Conservation (phyloP, 2,888 invertebrate species). For the Alloplasta piceator region DNA sequence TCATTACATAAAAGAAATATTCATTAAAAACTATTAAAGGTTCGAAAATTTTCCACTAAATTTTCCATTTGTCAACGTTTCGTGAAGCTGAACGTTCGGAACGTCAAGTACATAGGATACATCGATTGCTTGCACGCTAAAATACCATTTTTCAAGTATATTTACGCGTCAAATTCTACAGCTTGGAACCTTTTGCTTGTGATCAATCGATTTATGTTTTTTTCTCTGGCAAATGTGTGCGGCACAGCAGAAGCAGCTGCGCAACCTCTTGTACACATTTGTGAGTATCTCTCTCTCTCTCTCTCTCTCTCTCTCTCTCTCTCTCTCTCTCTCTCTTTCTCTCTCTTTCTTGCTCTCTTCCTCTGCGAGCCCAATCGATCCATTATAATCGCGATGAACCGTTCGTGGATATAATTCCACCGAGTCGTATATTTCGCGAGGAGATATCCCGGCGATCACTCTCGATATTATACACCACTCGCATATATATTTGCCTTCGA, state of each 20-base stretch:
- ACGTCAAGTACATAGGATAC: too few relatives aligned
- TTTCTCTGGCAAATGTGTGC: background rate
- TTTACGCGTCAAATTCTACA: too few relatives aligned
- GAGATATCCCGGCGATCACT: constrained; percentile 63
- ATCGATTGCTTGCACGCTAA: too few relatives aligned
- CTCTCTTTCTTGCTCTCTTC: background rate
- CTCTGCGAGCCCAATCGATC: constrained; percentile 60
- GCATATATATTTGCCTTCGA: constrained; percentile 26
- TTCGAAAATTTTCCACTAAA: too few relatives aligned
- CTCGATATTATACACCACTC: constrained; percentile 42
- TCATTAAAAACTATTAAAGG: too few relatives aligned
- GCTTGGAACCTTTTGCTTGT: too few relatives aligned
- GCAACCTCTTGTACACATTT: constrained; percentile 3
- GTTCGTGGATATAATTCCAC: constrained; percentile 65
- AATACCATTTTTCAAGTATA: too few relatives aligned
- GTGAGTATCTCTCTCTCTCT: background rate
- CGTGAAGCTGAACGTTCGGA: too few relatives aligned
- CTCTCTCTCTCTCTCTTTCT: constrained; percentile 3
- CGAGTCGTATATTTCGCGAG: constrained; percentile 64
- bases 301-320: too few relatives aligned
- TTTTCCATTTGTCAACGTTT: too few relatives aligned
- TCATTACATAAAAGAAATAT: too few relatives aligned
- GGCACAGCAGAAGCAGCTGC: constrained; percentile 13
- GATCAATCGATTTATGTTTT: background rate
- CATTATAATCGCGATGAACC: constrained; percentile 69